Base-by-base conservation (phyloP, 2,888 invertebrate genomes). In the Xestia sexstrigata region DNA sequence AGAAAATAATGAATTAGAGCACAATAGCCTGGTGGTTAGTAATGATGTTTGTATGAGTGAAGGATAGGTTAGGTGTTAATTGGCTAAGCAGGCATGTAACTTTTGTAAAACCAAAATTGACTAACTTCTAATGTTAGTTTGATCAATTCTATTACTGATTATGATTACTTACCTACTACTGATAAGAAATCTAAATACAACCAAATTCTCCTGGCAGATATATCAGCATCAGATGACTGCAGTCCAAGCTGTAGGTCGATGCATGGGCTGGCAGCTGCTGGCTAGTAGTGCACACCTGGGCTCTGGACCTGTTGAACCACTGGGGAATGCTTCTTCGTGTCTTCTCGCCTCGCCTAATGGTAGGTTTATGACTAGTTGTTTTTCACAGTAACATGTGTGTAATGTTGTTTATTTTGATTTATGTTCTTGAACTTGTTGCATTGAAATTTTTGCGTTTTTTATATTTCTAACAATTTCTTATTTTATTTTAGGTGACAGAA, bases 151-250 rank as follows among this genome's bases (percentile, higher is more conserved):
- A 23, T 68, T 60, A 67, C 26, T 82, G 23, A 52, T 42, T 42
- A 45, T 26, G 35, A 62, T 60, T 70, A 83, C 70, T 70, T n/a
- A 74, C 69, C 52, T 75, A 23, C 52, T 13, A 63, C 42, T 82
- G 60, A 60, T 73, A 55, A 42, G 26, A 60, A 49, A 45, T 26
- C 11, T 20, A 71, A 65, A 70, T 55, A 55, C n/a, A 77, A 74
- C 58, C 49, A 63, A 39, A 70, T 68, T 73, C n/a, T 52, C 52
- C 70, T 66, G 26, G n/a, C 93, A 98, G 98, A 99, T 99, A 81
- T 99, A 99, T 93, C 99, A 99, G 89, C 99, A 99, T 95, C 99
- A 99, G 96, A 98, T 99, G 91, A 98, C 98, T 70, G 99, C 99
- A 0, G 98, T 99, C 20, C 98, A 99, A 92, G 98, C 98, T 74